Evolutionary conservation across 1,140 invertebrate genomes (phyloP), one percentile per base, ranked within the genome.

Genomic region (Cydia strobilella): DNA sequence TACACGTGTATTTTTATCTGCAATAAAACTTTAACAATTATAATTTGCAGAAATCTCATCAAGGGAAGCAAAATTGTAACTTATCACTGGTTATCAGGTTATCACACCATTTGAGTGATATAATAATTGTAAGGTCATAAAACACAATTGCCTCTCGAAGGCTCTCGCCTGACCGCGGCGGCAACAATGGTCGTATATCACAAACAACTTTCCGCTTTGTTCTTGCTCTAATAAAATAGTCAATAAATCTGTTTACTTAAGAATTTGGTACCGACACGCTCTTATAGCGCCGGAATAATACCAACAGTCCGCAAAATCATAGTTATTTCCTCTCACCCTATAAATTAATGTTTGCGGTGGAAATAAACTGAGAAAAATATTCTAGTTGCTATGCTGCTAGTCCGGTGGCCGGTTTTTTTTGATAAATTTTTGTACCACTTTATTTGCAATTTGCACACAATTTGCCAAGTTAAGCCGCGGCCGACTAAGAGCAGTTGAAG

Each of bases 111-210:
- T 69, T 18, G 18, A 35, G n/a, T 39, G 65, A 69, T 42, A 69
- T 39, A 27, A 31, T 31, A 69, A 69, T 7, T 13, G 65, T 69
- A 35, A 69, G 65, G 65, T 69, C 65, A 69, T 69, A 69, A 35
- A 69, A 69, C 27, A 66, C 31, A 69, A 69, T 69, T n/a, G 65
- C 27, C 27, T 39, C 65, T 31, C 31, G 65, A 69, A 69, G 65
- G 65, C 27, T 42, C 65, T 39, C 39, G 54, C 18, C 23, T 23
- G 1, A 12, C 54, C 54, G 20, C 54, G 18, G 51, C 27, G 27
- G 65, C 27, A 69, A 69, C 65, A 69, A 69, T 69, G 31, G 65
- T 39, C 65, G 65, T 69, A 69, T 69, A 69, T 69, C 65, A 69
- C 31, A 69, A 42, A 69, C 31, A 69, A 69, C 65, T 69, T 69